These are phyloP conservation scores for Heteropelma amictum DNA, from an alignment of 2,888 invertebrate species.

Conservation along the genomic window DNA sequence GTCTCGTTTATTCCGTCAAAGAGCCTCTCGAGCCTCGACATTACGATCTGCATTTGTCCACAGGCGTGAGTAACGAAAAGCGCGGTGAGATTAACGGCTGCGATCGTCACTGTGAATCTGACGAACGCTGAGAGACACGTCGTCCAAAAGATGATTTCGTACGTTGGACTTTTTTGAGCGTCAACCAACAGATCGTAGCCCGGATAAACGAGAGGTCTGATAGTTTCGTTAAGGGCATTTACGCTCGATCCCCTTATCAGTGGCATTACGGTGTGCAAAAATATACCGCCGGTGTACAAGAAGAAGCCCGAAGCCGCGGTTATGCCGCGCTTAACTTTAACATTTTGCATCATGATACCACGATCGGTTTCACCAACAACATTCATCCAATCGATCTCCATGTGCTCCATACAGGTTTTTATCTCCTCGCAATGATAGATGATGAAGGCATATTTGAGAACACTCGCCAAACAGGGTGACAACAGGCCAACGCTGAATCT, in stretches of 20 bases:
- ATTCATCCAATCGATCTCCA: conserved; percentile 58
- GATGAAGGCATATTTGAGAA: conserved; percentile 44
- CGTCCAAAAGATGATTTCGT: conserved; percentile 60
- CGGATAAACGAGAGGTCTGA: conserved; percentile 52
- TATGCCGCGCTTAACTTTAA: conserved; percentile 34
- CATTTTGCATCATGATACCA: conserved; percentile 47
- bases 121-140: conserved; percentile 56
- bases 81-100: conserved; percentile 50
- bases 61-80: conserved; percentile 55
- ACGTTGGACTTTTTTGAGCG: conserved; percentile 54
- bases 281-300: conserved; percentile 61
- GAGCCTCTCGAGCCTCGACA: conserved; percentile 34
- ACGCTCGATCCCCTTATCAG: conserved; percentile 45
- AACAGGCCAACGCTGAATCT: conserved; percentile 37
- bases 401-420: conserved; percentile 49
- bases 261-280: conserved; percentile 59
- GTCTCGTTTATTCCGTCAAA: conserved; percentile 3
- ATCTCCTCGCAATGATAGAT: conserved; percentile 39
- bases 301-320: conserved; percentile 57
- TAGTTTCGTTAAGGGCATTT: conserved; percentile 50
- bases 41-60: conserved; percentile 54
- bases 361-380: conserved; percentile 45
- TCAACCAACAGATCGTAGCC: conserved; percentile 53
- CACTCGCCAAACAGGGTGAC: conserved; percentile 41
- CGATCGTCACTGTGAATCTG: conserved; percentile 9